Evolutionary conservation across 1,140 invertebrate species (phyloP), one percentile per base, ranked within the genome.

Genomic region (Philopotamus ludificatus): DNA sequence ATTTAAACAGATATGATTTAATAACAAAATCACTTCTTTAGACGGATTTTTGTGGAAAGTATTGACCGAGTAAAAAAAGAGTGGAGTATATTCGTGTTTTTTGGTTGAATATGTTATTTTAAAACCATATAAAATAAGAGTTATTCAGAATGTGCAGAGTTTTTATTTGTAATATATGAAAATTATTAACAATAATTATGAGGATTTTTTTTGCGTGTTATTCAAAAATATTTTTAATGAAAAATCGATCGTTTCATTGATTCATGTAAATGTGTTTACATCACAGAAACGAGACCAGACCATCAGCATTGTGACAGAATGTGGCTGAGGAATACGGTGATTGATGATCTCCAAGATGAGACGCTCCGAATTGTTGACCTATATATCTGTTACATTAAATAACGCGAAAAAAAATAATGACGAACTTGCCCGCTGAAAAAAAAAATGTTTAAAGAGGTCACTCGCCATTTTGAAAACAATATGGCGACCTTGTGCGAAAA

Each of bases 371-470:
- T 47, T 20, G 10, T 16, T 47, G 44, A 47, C 44, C 44, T 16
- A 47, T 47, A 15, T 47, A 47, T 34, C 28, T 16, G 1, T 28
- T 22, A 55, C 39, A 55, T 49, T 49, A 21, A 49, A 49, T 49
- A 49, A 49, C 47, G 15, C 15, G 4, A 49, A 49, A 49, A 16
- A 34, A 55, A 21, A 18, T 49, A 49, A 10, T 16, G n/a, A 51
- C 18, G n/a, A 12, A 28, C 22, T 8, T 15, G 25, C 21, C 2
- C 51, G 15, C 39, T 55, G 51, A 22, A 25, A 55, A 55, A 34
- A 39, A 55, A 28, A 20, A 28, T 55, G 26, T 18, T 55, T 22
- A 57, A 57, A 57, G 54, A 57, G 54, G 54, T 57, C 54, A 57
- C 2, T 41, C 21, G 34, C 39, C 26, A 57, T 42, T 39, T 57